A percentile compares a stretch with the other conserved stretches of the same genome.
These are phyloP conservation scores for Lasioglossum malachurum DNA, from an alignment of 2,888 invertebrate genomes.

Conservation along the genomic window DNA sequence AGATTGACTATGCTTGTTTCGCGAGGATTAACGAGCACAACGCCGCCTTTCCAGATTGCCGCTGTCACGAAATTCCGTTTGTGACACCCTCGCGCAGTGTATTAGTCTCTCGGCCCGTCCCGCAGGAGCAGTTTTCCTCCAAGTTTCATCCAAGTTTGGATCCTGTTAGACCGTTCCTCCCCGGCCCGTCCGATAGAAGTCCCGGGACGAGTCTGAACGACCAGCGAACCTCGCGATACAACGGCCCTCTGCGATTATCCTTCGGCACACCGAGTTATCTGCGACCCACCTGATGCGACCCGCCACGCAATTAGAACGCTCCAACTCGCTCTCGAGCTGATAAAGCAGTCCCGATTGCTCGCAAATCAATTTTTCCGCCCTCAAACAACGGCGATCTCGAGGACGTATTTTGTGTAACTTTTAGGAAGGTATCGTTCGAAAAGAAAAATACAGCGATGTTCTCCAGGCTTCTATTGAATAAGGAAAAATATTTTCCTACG, in stretches of 20 bases:
- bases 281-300: conserved; percentile 51
- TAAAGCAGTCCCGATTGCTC: background rate
- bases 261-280: conserved; percentile 51
- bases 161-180: conserved; percentile 44
- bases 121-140: conserved; percentile 71
- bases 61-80: conserved; percentile 61
- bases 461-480: background rate
- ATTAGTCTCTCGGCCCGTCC: conserved; percentile 70
- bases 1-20: conserved; percentile 58
- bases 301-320: conserved; percentile 41
- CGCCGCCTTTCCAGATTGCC: conserved; percentile 63
- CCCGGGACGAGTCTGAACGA: conserved; percentile 66
- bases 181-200: conserved; percentile 63
- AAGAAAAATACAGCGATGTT: background rate
- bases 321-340: background rate
- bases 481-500: background rate
- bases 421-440: background rate
- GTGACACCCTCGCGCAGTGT: conserved; percentile 66
- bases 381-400: no score
- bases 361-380: background rate
- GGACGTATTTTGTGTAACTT: no score
- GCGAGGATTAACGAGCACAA: conserved; percentile 58
- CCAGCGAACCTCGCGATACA: conserved; percentile 59
- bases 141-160: conserved; percentile 75
- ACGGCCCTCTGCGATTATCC: conserved; percentile 60